Evolutionary conservation across 2,113 vertebrate genomes (phyloP).

Genomic region (Sebastes fasciatus): DNA sequence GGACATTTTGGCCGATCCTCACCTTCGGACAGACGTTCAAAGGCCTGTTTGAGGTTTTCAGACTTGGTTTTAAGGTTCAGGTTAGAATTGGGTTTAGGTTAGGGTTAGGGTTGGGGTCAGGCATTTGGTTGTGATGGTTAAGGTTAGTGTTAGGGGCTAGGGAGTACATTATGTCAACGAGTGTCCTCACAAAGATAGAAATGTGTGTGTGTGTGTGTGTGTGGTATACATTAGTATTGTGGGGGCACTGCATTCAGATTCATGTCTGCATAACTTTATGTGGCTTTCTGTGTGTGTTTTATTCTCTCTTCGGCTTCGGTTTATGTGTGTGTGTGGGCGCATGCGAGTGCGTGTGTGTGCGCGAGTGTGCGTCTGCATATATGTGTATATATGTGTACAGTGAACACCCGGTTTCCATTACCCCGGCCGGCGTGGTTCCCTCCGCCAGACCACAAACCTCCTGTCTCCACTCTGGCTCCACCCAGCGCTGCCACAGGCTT

Average conservation of each 20-base stretch:
- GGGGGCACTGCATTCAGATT: constrained; percentile 42
- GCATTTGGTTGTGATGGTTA: no score
- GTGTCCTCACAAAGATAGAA: no score
- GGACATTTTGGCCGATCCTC: no score
- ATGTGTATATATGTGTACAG: constrained; percentile 57
- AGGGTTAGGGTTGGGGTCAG: no score
- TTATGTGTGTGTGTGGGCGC: constrained; percentile 31
- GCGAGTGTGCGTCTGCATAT: constrained; percentile 35
- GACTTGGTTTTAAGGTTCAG: no score
- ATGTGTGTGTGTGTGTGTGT: constrained; percentile 16
- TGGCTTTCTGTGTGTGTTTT: constrained; percentile 44
- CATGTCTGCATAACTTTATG: constrained; percentile 60
- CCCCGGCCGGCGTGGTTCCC: constrained; percentile 67
- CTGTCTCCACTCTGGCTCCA: constrained; percentile 81
- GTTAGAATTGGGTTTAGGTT: no score
- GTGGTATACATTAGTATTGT: constrained; percentile 40
- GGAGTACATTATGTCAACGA: no score
- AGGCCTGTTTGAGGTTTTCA: no score
- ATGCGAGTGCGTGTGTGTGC: constrained; percentile 1
- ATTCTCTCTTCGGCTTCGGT: constrained; percentile 44
- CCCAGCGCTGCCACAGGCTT: constrained; percentile 81
- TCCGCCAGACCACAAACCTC: constrained; percentile 79
- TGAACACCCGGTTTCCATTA: constrained; percentile 84
- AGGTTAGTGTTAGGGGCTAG: no score
- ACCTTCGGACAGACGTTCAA: no score